Evolutionary conservation across 2,888 invertebrate genomes (phyloP).

Genomic region (Adelphocoris suturalis): DNA sequence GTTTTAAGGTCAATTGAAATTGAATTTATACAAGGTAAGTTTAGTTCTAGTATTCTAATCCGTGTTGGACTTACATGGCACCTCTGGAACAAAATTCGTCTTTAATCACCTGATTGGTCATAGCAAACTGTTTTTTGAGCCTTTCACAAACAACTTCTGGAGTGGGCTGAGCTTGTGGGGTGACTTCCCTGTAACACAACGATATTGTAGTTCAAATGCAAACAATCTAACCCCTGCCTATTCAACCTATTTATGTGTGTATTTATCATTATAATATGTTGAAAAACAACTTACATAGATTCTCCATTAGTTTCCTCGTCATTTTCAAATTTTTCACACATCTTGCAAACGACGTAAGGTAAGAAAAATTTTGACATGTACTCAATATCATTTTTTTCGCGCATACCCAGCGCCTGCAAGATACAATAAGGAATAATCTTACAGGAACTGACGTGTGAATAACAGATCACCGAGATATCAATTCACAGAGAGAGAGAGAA

Average conservation of each 20-base stretch:
- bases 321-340: conserved; percentile 48
- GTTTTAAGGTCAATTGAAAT: too few species aligned
- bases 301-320: conserved; percentile 7
- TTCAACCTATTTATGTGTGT: background rate
- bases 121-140: conserved; percentile 46
- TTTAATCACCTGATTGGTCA: conserved; percentile 44
- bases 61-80: conserved; percentile 40
- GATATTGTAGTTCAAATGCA: background rate
- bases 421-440: background rate
- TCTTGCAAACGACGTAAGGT: conserved; percentile 69
- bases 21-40: too few species aligned
- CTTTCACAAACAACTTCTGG: conserved; percentile 46
- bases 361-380: conserved; percentile 69
- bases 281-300: background rate
- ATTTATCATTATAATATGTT: background rate
- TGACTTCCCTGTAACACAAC: conserved; percentile 10
- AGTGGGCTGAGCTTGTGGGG: background rate
- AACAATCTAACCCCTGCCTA: background rate
- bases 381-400: conserved; percentile 59
- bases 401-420: conserved; percentile 60
- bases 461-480: too few species aligned
- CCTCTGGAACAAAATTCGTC: conserved; percentile 60
- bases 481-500: too few species aligned
- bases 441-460: background rate
- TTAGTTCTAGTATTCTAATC: too few species aligned